Conservation (phyloP, 92 coral and sea anemone species). For the Palythoa heliodiscus region DNA sequence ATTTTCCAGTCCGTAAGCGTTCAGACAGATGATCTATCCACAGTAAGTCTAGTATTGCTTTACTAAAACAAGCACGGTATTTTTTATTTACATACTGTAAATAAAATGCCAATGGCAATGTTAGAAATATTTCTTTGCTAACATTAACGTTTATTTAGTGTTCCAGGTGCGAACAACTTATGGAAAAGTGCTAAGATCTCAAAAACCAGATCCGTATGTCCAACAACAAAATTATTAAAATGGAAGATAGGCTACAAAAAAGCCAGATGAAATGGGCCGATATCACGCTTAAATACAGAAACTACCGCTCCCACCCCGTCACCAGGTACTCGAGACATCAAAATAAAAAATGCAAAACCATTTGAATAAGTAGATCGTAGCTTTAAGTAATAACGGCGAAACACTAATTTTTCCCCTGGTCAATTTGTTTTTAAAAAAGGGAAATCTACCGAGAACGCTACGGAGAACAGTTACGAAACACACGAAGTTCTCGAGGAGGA, state of each 20-base stretch:
- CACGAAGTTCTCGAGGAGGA: neutral
- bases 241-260: neutral
- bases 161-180: neutral
- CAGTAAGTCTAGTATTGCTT: neutral
- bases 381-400: neutral
- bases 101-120: neutral
- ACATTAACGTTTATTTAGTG: neutral
- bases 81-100: neutral
- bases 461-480: neutral
- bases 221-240: neutral
- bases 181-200: neutral
- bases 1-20: neutral
- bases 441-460: neutral
- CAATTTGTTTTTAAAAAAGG: neutral
- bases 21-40: neutral
- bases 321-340: neutral
- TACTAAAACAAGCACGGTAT: neutral
- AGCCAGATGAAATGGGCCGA: neutral
- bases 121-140: too few species aligned
- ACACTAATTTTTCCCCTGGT: neutral
- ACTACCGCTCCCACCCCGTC: neutral
- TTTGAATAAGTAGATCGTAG: neutral
- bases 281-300: neutral
- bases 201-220: neutral
- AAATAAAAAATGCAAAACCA: neutral